These are phyloP conservation scores for Microctonus aethiopoides DNA, from an alignment of 2,888 invertebrate genomes.

Conservation along the genomic window DNA sequence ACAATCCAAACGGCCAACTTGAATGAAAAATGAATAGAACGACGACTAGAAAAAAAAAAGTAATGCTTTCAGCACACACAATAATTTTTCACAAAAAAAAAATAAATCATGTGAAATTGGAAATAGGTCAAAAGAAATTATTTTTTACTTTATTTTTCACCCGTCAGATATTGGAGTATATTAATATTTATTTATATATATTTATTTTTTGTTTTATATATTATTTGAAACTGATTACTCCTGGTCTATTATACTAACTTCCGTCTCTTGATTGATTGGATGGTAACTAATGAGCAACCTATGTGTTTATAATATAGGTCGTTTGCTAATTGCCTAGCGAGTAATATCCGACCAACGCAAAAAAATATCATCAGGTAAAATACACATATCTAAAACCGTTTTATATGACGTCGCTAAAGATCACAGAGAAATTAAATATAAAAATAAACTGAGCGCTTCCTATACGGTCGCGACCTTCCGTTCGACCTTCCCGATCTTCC, in stretches of 20 bases:
- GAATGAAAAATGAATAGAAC: slow-evolving; percentile 46
- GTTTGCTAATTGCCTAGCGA: slow-evolving; percentile 52
- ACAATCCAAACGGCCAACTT: slow-evolving; percentile 48
- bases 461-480: slow-evolving; percentile 48
- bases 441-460: slow-evolving; percentile 50
- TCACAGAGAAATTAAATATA: slow-evolving; percentile 49
- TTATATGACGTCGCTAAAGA: slow-evolving; percentile 53
- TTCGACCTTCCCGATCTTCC: slow-evolving; percentile 43
- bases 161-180: neutral
- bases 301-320: slow-evolving; percentile 12
- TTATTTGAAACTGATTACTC: too few species aligned
- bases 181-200: neutral
- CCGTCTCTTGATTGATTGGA: slow-evolving; percentile 50
- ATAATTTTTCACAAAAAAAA: neutral
- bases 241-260: too few species aligned
- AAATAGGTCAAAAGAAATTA: too few species aligned
- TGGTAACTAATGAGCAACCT: slow-evolving; percentile 55
- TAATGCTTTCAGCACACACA: neutral
- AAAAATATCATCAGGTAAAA: slow-evolving; percentile 33
- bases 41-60: neutral
- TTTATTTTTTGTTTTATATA: slow-evolving; percentile 41
- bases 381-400: slow-evolving; percentile 37
- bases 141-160: too few species aligned
- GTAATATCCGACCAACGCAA: slow-evolving; percentile 50
- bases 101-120: too few species aligned